Conservation (phyloP, 2,797 vertebrate species). For the Jordanella pulchra region DNA sequence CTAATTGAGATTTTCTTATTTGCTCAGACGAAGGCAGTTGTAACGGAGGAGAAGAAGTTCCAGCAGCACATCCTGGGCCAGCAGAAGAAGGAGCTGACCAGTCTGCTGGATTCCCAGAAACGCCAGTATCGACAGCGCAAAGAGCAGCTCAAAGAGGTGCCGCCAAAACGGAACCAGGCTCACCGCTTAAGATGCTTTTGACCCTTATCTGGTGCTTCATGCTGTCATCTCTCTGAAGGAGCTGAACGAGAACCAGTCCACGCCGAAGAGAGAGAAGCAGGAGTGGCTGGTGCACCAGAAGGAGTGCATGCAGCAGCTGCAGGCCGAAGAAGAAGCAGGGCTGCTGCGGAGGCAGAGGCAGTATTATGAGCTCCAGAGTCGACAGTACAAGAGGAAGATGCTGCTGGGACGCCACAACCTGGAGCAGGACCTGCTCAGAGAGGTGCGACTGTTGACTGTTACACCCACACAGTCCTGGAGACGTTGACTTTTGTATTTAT, state of each 20-base stretch:
- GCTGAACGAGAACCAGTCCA: constrained; percentile 92
- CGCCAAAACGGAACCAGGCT: background rate
- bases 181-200: background rate
- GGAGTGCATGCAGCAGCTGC: constrained; percentile 90
- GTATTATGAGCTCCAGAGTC: constrained; percentile 91
- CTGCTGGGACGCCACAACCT: constrained; percentile 88
- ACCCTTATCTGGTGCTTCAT: no score
- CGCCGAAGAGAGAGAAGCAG: constrained; percentile 92
- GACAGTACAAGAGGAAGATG: constrained; percentile 95
- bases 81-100: constrained; percentile 91
- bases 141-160: constrained; percentile 93
- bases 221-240: constrained; percentile 73
- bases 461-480: no score
- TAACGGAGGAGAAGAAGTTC: constrained; percentile 91
- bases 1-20: background rate
- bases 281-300: constrained; percentile 94
- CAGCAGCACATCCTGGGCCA: constrained; percentile 92
- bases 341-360: constrained; percentile 89
- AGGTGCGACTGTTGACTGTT: constrained; percentile 66
- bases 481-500: no score
- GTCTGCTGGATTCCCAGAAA: constrained; percentile 89
- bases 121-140: constrained; percentile 91
- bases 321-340: constrained; percentile 90
- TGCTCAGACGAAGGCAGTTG: constrained; percentile 78
- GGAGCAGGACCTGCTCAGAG: constrained; percentile 90